Evolutionary conservation across 2,113 vertebrate species (phyloP).

Genomic region (Bucco capensis): DNA sequence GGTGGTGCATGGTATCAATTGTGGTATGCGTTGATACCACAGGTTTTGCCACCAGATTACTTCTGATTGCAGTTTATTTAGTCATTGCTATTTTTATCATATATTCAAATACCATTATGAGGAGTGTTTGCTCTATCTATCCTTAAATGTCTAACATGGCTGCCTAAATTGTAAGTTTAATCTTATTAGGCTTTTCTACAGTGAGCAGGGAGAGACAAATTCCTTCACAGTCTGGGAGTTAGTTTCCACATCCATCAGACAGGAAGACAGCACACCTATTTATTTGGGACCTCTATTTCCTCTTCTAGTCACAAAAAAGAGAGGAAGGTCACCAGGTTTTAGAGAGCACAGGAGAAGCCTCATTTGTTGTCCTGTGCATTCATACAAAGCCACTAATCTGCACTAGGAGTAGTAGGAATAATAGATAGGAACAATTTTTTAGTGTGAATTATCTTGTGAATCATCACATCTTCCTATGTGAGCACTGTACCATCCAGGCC

Average conservation of each 20-base stretch:
- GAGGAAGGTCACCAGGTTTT: not conserved
- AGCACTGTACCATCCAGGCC: conserved; percentile 71
- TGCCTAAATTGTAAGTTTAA: not conserved
- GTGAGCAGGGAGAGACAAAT: not conserved
- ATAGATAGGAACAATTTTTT: not conserved
- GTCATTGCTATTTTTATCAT: not conserved
- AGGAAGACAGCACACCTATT: not conserved
- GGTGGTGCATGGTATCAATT: not conserved
- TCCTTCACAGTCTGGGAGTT: not conserved
- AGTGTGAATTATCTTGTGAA: not conserved
- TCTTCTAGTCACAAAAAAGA: not conserved
- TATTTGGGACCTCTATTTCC: not conserved
- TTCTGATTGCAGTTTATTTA: not conserved
- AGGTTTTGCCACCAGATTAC: not conserved
- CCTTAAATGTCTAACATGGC: not conserved
- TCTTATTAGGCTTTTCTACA: not conserved
- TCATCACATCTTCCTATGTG: not conserved
- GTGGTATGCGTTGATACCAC: not conserved
- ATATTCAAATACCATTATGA: not conserved
- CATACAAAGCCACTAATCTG: not conserved
- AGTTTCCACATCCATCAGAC: not conserved
- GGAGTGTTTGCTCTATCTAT: not conserved
- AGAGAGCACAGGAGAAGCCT: not conserved
- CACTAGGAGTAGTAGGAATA: not conserved
- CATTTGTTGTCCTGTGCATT: not conserved